Conservation (phyloP, 2,797 vertebrate genomes). For the Rhinoraja longicauda region DNA sequence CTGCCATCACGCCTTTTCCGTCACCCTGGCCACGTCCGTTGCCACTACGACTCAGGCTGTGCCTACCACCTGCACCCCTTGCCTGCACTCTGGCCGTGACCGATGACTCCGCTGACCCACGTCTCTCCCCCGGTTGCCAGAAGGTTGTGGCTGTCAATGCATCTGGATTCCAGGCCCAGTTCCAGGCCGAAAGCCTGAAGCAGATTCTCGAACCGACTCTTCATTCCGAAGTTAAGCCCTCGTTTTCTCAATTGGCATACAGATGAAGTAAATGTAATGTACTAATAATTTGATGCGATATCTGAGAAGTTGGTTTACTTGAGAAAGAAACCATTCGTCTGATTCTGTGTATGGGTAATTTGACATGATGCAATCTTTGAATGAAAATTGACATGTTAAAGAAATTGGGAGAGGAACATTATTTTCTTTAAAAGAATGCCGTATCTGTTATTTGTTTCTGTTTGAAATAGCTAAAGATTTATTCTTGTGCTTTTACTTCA, state of each 20-base stretch:
- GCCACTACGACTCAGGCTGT: no score
- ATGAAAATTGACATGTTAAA: background rate
- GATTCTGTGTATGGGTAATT: background rate
- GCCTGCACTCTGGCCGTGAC: no score
- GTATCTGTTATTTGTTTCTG: background rate
- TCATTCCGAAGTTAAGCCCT: background rate
- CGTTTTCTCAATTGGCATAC: background rate
- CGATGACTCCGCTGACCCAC: no score
- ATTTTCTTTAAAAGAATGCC: background rate
- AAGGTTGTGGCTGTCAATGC: no score
- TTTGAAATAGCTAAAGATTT: background rate
- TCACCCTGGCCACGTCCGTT: no score
- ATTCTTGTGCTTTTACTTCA: background rate
- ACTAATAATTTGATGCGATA: background rate
- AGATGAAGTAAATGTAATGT: background rate
- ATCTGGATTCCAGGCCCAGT: no score
- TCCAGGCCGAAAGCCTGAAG: no score
- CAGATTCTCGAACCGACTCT: background rate
- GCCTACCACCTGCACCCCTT: no score
- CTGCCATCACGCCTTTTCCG: no score
- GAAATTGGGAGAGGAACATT: background rate
- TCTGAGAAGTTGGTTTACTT: background rate
- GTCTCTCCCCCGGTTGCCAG: no score
- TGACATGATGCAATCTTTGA: background rate
- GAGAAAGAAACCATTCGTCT: background rate